Evolutionary conservation across 1,140 invertebrate species (phyloP).

Genomic region (Drosophila bocqueti): DNA sequence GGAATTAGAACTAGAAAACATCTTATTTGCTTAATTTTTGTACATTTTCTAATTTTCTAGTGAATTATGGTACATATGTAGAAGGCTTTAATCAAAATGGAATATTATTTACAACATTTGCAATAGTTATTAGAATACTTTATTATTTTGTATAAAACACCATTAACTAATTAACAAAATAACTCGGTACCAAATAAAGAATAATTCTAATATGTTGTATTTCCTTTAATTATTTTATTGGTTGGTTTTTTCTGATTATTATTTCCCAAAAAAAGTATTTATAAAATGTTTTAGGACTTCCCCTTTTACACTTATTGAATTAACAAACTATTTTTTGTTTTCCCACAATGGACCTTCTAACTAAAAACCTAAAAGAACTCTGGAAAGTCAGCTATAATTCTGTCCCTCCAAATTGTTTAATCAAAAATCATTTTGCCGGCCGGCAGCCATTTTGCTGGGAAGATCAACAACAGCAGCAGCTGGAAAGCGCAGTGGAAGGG

Average conservation of each 20-base stretch:
- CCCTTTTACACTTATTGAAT: neutral
- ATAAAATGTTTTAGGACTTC: neutral
- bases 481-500: neutral
- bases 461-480: slow-evolving; percentile 27
- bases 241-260: neutral
- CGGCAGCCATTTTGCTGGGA: slow-evolving; percentile 40
- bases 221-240: no score
- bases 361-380: neutral
- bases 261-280: neutral
- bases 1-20: neutral
- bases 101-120: no score
- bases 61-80: neutral
- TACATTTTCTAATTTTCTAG: neutral
- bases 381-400: neutral
- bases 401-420: neutral
- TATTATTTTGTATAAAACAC: no score
- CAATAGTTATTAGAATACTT: no score
- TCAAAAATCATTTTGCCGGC: slow-evolving; percentile 37
- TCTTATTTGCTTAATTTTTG: neutral
- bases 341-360: no score
- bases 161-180: no score
- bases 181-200: no score
- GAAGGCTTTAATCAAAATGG: no score
- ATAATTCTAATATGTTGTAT: no score
- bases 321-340: no score